These are phyloP conservation scores for Micronisus gabar DNA, from an alignment of 2,113 vertebrate genomes.

Conservation along the genomic window DNA sequence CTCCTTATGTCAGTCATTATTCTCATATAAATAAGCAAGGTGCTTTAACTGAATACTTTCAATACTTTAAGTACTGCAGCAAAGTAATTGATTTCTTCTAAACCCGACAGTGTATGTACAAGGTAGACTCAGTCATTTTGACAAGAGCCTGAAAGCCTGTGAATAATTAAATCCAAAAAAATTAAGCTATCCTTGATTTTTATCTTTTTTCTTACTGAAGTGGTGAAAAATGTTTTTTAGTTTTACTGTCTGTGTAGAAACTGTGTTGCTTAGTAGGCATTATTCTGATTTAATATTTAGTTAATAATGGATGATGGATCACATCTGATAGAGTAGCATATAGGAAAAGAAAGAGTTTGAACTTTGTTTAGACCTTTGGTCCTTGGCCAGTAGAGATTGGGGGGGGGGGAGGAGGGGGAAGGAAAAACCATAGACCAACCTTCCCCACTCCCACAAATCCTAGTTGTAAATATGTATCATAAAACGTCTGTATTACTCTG, in stretches of 20 bases:
- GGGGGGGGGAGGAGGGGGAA: too few relatives aligned
- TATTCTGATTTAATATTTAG: neutral
- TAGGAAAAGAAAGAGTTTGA: neutral
- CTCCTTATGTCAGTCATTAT: neutral
- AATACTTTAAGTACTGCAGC: neutral
- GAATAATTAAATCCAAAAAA: neutral
- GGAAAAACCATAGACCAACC: neutral
- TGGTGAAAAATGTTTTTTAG: neutral
- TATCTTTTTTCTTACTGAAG: neutral
- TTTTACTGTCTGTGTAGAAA: neutral
- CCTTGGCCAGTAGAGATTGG: neutral
- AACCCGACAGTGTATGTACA: neutral
- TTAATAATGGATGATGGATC: neutral
- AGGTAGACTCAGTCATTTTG: neutral
- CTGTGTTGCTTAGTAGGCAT: neutral
- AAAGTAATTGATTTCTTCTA: neutral
- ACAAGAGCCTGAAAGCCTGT: neutral
- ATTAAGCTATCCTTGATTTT: neutral
- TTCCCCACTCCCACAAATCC: neutral
- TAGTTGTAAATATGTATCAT: neutral
- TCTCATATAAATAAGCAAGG: neutral
- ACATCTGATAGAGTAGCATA: neutral
- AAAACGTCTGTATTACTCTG: neutral
- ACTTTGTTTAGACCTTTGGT: neutral
- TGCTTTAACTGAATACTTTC: neutral